A percentile compares a stretch with the other conserved stretches of the same genome.
Conservation (phyloP, 2,888 invertebrate genomes). For the Stegophylla sp. region DNA sequence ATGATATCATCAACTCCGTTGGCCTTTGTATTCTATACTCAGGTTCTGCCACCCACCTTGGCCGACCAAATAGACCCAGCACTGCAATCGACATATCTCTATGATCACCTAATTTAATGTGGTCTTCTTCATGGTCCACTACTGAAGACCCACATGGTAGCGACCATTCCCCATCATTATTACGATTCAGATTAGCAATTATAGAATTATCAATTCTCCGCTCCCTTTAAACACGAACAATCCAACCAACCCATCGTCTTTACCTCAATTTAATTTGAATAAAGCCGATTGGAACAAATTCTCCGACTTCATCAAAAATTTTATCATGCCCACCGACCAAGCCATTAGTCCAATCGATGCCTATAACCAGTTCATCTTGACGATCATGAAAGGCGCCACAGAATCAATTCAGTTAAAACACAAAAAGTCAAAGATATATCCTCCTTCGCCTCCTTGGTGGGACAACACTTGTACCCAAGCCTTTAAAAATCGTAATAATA, state of each 20-base stretch:
- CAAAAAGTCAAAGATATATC: neutral
- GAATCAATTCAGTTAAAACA: neutral
- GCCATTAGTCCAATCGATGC: neutral
- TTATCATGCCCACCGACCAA: neutral
- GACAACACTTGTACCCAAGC: neutral
- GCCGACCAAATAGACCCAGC: neutral
- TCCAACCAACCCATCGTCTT: no score
- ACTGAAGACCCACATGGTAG: neutral
- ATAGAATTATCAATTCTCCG: no score
- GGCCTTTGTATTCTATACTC: neutral
- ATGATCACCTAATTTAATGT: neutral
- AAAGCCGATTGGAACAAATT: neutral
- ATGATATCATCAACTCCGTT: neutral
- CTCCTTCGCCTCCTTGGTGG: slow-evolving; percentile 6
- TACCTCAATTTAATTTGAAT: neutral
- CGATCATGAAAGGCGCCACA: neutral
- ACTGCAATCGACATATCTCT: slow-evolving; percentile 4
- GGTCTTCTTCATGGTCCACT: neutral
- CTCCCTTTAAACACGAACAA: no score
- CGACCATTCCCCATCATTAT: neutral
- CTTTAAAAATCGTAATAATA: neutral
- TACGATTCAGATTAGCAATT: neutral
- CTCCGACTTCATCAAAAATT: neutral
- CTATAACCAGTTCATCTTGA: neutral
- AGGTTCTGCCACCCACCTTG: neutral